These are phyloP conservation scores for Yoshiicerus persimilis DNA, from an alignment of 1,140 invertebrate genomes.

Conservation along the genomic window DNA sequence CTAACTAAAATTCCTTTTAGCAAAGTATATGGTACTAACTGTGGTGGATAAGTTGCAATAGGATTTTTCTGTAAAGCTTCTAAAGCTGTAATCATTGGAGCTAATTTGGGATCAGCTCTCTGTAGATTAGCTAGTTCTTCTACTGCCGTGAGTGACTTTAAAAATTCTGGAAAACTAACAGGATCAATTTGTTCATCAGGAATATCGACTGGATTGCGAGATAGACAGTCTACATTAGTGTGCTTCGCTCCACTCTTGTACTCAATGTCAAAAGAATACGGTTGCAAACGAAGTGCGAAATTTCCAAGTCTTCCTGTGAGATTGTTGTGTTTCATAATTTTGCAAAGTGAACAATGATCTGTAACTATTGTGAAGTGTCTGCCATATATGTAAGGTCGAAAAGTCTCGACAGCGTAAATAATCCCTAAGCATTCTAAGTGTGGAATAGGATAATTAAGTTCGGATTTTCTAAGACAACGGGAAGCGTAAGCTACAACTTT, in stretches of 20 bases:
- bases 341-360: slow-evolving; percentile 57
- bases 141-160: background rate
- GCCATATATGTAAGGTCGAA: slow-evolving; percentile 51
- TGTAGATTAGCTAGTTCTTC: background rate
- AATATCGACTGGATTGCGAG: background rate
- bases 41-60: background rate
- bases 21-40: background rate
- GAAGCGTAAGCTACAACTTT: slow-evolving; percentile 56
- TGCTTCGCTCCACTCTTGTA: slow-evolving; percentile 42
- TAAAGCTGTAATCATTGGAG: background rate
- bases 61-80: background rate
- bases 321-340: slow-evolving; percentile 51
- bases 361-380: slow-evolving; percentile 57
- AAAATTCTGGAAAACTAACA: background rate
- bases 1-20: background rate
- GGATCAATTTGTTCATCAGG: background rate
- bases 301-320: slow-evolving; percentile 18
- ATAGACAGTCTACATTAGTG: background rate
- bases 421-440: slow-evolving; percentile 56
- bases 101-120: background rate
- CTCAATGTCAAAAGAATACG: slow-evolving; percentile 31
- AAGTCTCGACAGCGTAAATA: slow-evolving; percentile 53
- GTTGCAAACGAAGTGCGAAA: slow-evolving; percentile 39
- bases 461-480: slow-evolving; percentile 50
- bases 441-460: slow-evolving; percentile 53